Base-by-base conservation (phyloP, 2,888 invertebrate genomes). In the Phytoseiulus persimilis region DNA sequence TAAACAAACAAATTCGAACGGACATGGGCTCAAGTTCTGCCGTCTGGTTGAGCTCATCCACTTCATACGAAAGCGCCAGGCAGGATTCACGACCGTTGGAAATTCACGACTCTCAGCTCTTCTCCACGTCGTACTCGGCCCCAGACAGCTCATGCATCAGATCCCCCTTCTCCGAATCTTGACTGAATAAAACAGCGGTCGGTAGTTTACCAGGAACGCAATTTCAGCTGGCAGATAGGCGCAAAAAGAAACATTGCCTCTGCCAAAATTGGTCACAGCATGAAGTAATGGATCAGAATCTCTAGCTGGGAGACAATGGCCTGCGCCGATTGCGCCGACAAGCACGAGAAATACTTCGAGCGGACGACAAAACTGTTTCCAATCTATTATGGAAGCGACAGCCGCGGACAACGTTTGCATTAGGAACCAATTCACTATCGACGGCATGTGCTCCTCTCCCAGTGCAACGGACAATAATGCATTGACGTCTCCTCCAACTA, bases 251-350 rank as follows among this genome's bases (percentile, higher is more conserved):
- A 65, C 65, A 65, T 65, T 65, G 65, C 65, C 65, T 65, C 65
- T 28, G 28, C 39, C 65, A 65, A 65, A 65, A 65, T 65, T 65
- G 65, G 23, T 65, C 65, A 28, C 65, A 65, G 65, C 65, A 65
- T 65, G 65, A 65, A 65, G 65, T 65, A 65, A 65, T 65, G 65
- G 65, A 65, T 65, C 65, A 65, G 65, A 65, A 65, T 65, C 65
- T 28, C 65, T 23, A 28, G 65, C 65, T 65, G 65, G 65, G 65
- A 28, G 65, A 65, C 65, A 65, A 65, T 65, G 28, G 65, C 65
- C 65, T 65, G 65, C 28, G 65, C 65, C 65, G 65, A 65, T 65
- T 65, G 18, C 65, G 65, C 1, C 18, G 28, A 14, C 18, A 65
- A 65, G 9, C 65, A 23, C 28, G 65, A 18, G 14, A 1, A 65